Evolutionary conservation across 2,888 invertebrate species (phyloP).

Genomic region (Pristionchus arcanus): DNA sequence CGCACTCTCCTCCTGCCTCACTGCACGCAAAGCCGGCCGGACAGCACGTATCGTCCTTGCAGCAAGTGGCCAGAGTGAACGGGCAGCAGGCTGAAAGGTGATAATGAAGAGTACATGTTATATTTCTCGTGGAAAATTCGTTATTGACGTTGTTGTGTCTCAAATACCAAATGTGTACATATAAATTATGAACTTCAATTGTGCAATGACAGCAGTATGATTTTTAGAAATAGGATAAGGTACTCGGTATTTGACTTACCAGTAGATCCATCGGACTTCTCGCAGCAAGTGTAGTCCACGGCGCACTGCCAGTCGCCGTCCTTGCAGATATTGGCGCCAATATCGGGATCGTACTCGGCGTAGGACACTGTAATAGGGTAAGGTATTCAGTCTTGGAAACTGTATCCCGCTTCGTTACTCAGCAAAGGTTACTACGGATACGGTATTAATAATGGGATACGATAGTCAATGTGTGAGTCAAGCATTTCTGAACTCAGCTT

Average conservation of each 20-base stretch:
- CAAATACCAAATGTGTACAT: neutral
- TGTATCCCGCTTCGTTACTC: no score
- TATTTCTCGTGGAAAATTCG: no score
- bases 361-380: neutral
- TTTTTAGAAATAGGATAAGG: neutral
- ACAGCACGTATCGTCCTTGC: conserved; percentile 23
- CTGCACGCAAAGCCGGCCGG: conserved; percentile 25
- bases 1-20: neutral
- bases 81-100: conserved; percentile 47
- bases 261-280: neutral
- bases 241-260: neutral
- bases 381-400: no score
- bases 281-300: conserved; percentile 40
- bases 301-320: conserved; percentile 37
- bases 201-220: no score
- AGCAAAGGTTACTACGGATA: no score
- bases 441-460: neutral
- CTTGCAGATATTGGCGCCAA: neutral
- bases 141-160: neutral
- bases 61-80: conserved; percentile 30
- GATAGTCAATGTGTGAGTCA: neutral
- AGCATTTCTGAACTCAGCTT: no score
- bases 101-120: no score
- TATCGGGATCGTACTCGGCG: conserved; percentile 11
- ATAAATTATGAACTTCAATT: neutral